Evolutionary conservation across 2,888 invertebrate species (phyloP), one percentile per base, ranked within the genome.

Genomic region (Phoronis australis): DNA sequence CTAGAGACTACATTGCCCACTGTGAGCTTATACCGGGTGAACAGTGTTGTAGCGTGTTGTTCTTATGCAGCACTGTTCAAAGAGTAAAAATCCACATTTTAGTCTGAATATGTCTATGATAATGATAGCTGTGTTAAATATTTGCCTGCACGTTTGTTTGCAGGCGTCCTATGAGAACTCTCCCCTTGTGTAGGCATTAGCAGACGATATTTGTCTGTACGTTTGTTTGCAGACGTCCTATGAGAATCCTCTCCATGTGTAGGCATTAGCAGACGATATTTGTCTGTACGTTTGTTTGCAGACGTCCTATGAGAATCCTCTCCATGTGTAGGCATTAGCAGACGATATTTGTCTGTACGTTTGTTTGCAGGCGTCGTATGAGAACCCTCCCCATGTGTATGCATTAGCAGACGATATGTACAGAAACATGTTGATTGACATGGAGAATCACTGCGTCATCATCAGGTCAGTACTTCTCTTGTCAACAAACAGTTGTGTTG

Each of bases 261-360:
- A 83, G 66, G 84, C 84, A 1, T 69, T 85, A 46, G 82, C 85
- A 1, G 85, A 86, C 62, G 82, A 83, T 59, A 86, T 86, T n/a
- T n/a, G n/a, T n/a, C n/a, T n/a, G n/a, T n/a, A n/a, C n/a, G n/a
- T n/a, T n/a, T n/a, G n/a, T n/a, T n/a, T 70, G 38, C 57, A 84
- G 84, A 84, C 84, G 3, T 82, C 83, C 20, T 85, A 84, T 69
- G 85, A 86, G 72, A 85, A 85, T 71, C 84, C 85, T 26, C 86
- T 85, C 0, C 86, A 86, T 65, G 80, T 86, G 44, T 86, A 83
- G 66, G 84, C 84, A 1, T 69, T 85, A 45, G 82, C 85, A 1
- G 85, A 86, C 62, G 82, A 83, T 59, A 86, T 86, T n/a, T n/a
- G n/a, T n/a, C n/a, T n/a, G n/a, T n/a, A n/a, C n/a, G n/a, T n/a